Evolutionary conservation across 2,888 invertebrate genomes (phyloP).

Genomic region (Drosophila dives): DNA sequence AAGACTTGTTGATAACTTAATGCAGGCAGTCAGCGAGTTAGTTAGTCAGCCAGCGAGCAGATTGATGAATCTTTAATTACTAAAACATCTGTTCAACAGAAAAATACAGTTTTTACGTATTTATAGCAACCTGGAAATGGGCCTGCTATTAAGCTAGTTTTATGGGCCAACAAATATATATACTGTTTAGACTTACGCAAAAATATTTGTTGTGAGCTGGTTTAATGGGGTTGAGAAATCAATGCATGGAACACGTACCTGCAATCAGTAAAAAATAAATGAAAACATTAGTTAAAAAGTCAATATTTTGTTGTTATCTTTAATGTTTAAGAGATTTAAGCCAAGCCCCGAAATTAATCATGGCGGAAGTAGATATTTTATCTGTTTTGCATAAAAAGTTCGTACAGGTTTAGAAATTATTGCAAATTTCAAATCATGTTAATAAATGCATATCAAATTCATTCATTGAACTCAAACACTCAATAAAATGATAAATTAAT

Average conservation of each 20-base stretch:
- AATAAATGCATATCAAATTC: conserved; percentile 34
- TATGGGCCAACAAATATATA: conserved; percentile 11
- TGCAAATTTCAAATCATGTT: not conserved
- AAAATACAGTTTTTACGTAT: conserved; percentile 32
- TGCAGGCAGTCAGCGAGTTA: conserved; percentile 10
- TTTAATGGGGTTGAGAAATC: conserved; percentile 30
- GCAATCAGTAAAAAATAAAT: conserved; percentile 34
- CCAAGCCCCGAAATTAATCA: conserved; percentile 22
- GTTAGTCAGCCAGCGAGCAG: conserved; percentile 1
- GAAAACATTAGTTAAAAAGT: conserved; percentile 20
- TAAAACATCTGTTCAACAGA: conserved; percentile 45
- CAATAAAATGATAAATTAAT: not conserved
- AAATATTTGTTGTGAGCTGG: conserved; percentile 24
- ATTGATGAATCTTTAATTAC: conserved; percentile 45
- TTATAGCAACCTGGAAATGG: conserved; percentile 46
- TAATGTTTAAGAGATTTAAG: conserved; percentile 6
- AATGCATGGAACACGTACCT: conserved; percentile 69
- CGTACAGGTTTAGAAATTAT: not conserved
- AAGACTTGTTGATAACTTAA: conserved; percentile 38
- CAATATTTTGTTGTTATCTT: not conserved
- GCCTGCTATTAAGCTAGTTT: conserved; percentile 31
- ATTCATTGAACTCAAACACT: conserved; percentile 13
- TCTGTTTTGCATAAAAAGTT: conserved; percentile 25
- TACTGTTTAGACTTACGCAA: conserved; percentile 49
- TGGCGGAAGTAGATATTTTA: conserved; percentile 34